phyloP scores from a whole-genome alignment of 2,797 vertebrate species.

The Parotocinclus haroldoi region DNA sequence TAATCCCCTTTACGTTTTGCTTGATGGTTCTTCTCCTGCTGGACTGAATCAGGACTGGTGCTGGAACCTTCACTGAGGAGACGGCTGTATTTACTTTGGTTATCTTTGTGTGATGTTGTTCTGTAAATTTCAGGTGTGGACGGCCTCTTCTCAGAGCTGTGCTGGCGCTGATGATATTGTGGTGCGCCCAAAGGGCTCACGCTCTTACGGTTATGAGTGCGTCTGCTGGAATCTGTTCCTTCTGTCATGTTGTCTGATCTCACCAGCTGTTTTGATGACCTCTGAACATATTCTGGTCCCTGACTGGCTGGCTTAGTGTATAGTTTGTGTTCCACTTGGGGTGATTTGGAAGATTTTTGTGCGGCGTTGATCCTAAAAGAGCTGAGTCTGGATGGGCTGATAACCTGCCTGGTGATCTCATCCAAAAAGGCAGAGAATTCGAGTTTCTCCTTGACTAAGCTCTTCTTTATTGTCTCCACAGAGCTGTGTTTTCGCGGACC shows the following conservation, averaged over 20 bases:
- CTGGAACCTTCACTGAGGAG: slow-evolving; percentile 61
- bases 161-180: slow-evolving; percentile 27
- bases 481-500: slow-evolving; percentile 28
- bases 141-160: slow-evolving; percentile 32
- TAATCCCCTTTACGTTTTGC: slow-evolving; percentile 46
- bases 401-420: slow-evolving; percentile 79
- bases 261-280: slow-evolving; percentile 42
- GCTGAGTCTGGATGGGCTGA: slow-evolving; percentile 73
- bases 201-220: slow-evolving; percentile 39
- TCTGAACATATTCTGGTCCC: slow-evolving; percentile 43
- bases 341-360: slow-evolving; percentile 22
- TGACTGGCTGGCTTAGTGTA: slow-evolving; percentile 28
- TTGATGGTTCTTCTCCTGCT: slow-evolving; percentile 47
- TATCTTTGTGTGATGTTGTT: slow-evolving; percentile 46
- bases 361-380: slow-evolving; percentile 59
- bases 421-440: slow-evolving; percentile 81
- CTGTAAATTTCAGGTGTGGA: slow-evolving; percentile 51
- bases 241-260: slow-evolving; percentile 34
- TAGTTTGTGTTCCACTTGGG: slow-evolving; percentile 2
- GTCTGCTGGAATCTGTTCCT: slow-evolving; percentile 48
- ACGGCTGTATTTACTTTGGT: slow-evolving; percentile 39
- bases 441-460: slow-evolving; percentile 69
- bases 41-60: slow-evolving; percentile 63
- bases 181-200: slow-evolving; percentile 46
- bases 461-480: slow-evolving; percentile 50